Percentiles rank a stretch among this genome's conserved stretches.
Evolutionary conservation across 1,140 invertebrate species (phyloP).

Genomic region (Brachionus paranguensis): DNA sequence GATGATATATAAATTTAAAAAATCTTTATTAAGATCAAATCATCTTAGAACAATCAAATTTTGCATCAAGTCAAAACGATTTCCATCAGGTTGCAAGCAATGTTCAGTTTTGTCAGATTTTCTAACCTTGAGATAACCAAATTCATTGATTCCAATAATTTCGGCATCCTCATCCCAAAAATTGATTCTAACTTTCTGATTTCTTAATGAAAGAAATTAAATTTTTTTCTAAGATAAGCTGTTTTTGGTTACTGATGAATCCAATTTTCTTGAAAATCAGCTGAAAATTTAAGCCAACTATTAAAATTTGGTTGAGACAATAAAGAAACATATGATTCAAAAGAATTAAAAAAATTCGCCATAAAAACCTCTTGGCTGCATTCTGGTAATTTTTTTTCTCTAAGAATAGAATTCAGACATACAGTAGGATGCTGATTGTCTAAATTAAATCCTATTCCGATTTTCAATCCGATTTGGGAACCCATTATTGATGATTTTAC

Average conservation of each 20-base stretch:
- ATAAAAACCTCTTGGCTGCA: not conserved
- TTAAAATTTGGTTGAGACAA: conserved; percentile 1
- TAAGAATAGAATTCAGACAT: not conserved
- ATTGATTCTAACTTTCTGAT: conserved; percentile 7
- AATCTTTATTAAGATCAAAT: not conserved
- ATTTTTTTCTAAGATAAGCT: too few species aligned
- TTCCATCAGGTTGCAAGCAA: conserved; percentile 18
- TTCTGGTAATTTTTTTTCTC: not conserved
- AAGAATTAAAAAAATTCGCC: not conserved
- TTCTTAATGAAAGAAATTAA: not conserved
- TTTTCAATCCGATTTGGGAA: not conserved
- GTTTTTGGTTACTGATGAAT: not conserved
- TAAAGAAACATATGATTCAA: not conserved
- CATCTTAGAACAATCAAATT: conserved; percentile 35
- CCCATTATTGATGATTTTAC: conserved; percentile 11
- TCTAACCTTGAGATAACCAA: conserved; percentile 6
- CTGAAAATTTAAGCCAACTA: not conserved
- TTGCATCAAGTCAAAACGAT: conserved; percentile 25
- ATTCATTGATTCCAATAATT: conserved; percentile 12
- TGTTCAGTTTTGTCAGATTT: not conserved
- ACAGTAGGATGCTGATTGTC: conserved; percentile 19
- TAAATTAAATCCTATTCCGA: conserved; percentile 23
- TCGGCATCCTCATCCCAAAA: conserved; percentile 23
- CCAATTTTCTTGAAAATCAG: conserved; percentile 20
- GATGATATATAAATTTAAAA: too few species aligned